Evolutionary conservation across 2,888 invertebrate species (phyloP).

Genomic region (Mythimna lalbum): DNA sequence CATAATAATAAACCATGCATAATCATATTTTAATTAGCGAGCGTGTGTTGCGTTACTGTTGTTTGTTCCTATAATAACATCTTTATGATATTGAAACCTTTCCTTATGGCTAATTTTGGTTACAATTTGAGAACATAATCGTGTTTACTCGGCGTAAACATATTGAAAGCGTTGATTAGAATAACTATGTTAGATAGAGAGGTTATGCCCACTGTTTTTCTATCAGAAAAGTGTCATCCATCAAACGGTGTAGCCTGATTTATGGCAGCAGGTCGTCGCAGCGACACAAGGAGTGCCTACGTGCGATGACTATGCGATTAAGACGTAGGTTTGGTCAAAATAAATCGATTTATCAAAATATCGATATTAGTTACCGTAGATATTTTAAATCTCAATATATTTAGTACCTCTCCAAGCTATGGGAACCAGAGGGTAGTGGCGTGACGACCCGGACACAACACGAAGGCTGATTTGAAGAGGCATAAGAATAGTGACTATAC

Average conservation of each 20-base stretch:
- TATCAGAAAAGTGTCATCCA: conserved; percentile 80
- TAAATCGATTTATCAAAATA: neutral
- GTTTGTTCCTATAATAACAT: conserved; percentile 26
- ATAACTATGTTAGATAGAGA: conserved; percentile 65
- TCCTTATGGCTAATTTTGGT: conserved; percentile 10
- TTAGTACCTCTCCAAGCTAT: neutral
- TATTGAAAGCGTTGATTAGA: conserved; percentile 23
- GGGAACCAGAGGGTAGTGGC: too few species aligned
- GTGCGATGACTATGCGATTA: conserved; percentile 87
- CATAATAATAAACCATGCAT: conserved; percentile 54
- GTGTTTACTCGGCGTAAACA: neutral
- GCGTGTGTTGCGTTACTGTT: conserved; percentile 24
- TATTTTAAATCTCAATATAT: neutral
- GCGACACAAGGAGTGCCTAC: conserved; percentile 83
- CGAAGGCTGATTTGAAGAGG: too few species aligned
- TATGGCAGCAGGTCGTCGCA: conserved; percentile 83
- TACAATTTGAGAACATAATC: conserved; percentile 10
- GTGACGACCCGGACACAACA: too few species aligned
- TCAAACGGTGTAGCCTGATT: conserved; percentile 87
- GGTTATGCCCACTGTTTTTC: conserved; percentile 73
- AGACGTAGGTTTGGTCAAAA: conserved; percentile 54
- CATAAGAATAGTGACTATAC: neutral
- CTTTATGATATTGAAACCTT: conserved; percentile 21
- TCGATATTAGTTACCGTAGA: neutral
- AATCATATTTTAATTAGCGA: conserved; percentile 55